A percentile compares a stretch with the other conserved stretches of the same genome.
phyloP scores from a whole-genome alignment of 1,140 invertebrate genomes.

The Ips nitidus region DNA sequence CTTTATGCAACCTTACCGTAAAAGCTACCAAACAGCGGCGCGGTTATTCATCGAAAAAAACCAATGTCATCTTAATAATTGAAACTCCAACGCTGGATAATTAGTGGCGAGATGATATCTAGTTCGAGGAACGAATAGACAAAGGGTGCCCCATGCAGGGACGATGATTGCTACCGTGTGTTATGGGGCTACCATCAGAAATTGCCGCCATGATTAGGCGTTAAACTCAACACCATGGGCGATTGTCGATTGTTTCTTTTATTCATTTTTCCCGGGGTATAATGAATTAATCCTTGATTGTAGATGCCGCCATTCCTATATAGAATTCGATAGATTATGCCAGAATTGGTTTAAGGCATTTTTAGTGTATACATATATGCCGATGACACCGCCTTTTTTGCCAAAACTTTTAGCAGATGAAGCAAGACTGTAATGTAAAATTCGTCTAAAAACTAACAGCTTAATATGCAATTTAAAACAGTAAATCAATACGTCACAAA shows the following conservation, averaged over 20 bases:
- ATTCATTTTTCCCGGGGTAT: not conserved
- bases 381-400: no score
- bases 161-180: conserved; percentile 45
- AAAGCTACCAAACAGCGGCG: not conserved
- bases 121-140: conserved; percentile 33
- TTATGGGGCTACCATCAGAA: conserved; percentile 7
- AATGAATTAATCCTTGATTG: not conserved
- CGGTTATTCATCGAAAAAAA: not conserved
- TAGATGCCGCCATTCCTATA: no score
- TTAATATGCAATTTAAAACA: no score
- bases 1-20: not conserved
- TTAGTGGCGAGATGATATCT: conserved; percentile 40
- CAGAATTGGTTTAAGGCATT: no score
- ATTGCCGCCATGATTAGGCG: conserved; percentile 22
- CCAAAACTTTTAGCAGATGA: no score
- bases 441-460: no score
- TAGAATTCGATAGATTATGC: no score
- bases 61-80: conserved; percentile 43
- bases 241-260: conserved; percentile 26
- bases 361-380: no score
- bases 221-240: conserved; percentile 19
- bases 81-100: conserved; percentile 41
- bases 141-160: conserved; percentile 41
- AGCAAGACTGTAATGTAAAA: no score
- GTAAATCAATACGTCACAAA: no score